Percentiles rank a stretch among this genome's conserved stretches.
Conservation (phyloP, 2,113 vertebrate species). For the Oenanthe melanoleuca region DNA sequence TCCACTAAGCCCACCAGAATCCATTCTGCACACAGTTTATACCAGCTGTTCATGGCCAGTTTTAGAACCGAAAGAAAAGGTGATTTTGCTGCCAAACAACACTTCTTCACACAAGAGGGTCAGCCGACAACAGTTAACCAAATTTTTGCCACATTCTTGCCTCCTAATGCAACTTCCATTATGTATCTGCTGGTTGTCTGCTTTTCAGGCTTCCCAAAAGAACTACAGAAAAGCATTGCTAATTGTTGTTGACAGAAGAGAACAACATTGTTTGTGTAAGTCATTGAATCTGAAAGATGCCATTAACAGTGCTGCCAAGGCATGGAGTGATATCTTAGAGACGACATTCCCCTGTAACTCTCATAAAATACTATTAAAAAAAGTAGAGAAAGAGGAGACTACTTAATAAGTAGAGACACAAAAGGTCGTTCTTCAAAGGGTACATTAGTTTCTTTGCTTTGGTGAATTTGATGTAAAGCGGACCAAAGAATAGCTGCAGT, state of each 20-base stretch:
- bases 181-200: conserved; percentile 61
- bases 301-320: conserved; percentile 56
- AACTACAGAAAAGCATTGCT: conserved; percentile 62
- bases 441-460: background rate
- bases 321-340: conserved; percentile 41
- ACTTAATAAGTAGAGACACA: background rate
- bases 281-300: conserved; percentile 68
- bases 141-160: conserved; percentile 72
- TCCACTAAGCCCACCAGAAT: conserved; percentile 62
- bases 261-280: conserved; percentile 66
- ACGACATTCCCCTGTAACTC: background rate
- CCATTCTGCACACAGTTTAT: conserved; percentile 63
- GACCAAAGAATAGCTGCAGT: background rate
- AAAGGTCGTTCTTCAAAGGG: background rate
- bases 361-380: background rate
- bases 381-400: background rate
- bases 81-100: conserved; percentile 65
- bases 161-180: conserved; percentile 68
- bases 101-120: conserved; percentile 64
- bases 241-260: conserved; percentile 73
- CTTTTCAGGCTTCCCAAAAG: conserved; percentile 58
- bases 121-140: conserved; percentile 69
- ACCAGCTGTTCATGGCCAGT: conserved; percentile 58
- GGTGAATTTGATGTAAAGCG: background rate
- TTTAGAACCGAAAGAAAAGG: conserved; percentile 54